These are phyloP conservation scores for Rhodeus uyekii DNA, from an alignment of 2,797 vertebrate species.

Conservation along the genomic window DNA sequence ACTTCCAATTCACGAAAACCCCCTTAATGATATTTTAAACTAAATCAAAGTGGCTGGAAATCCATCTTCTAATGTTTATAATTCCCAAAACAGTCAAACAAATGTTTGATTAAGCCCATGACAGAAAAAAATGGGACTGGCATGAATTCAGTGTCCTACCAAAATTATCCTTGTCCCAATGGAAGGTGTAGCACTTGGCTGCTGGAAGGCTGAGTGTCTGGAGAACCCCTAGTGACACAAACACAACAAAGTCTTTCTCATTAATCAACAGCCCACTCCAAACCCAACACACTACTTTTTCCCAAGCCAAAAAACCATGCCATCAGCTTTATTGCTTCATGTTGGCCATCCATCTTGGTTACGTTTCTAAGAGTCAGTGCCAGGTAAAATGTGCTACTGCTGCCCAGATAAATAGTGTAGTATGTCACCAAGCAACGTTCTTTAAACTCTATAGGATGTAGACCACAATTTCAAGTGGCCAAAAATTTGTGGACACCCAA, in stretches of 20 bases:
- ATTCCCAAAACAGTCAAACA: constrained; percentile 12
- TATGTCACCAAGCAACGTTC: constrained; percentile 10
- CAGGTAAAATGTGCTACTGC: not conserved
- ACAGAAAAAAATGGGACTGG: not conserved
- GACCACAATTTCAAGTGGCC: not conserved
- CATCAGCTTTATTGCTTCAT: constrained; percentile 1
- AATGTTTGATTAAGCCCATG: not conserved
- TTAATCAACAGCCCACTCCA: not conserved
- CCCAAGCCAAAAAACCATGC: not conserved
- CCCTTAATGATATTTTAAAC: not conserved
- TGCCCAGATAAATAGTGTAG: constrained; percentile 14
- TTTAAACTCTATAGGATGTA: not conserved
- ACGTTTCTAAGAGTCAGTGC: constrained; percentile 3
- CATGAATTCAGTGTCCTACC: constrained; percentile 75
- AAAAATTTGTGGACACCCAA: not conserved
- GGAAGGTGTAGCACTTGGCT: constrained; percentile 88
- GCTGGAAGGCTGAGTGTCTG: constrained; percentile 85
- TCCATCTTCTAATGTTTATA: constrained; percentile 2
- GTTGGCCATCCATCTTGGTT: constrained; percentile 14
- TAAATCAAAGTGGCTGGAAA: constrained; percentile 13
- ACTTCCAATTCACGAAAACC: not conserved
- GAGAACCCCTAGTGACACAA: constrained; percentile 71
- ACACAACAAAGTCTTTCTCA: constrained; percentile 44
- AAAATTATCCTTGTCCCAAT: constrained; percentile 96
- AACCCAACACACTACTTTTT: not conserved